Conservation (phyloP, 1,140 invertebrate genomes). For the Atta cephalotes region DNA sequence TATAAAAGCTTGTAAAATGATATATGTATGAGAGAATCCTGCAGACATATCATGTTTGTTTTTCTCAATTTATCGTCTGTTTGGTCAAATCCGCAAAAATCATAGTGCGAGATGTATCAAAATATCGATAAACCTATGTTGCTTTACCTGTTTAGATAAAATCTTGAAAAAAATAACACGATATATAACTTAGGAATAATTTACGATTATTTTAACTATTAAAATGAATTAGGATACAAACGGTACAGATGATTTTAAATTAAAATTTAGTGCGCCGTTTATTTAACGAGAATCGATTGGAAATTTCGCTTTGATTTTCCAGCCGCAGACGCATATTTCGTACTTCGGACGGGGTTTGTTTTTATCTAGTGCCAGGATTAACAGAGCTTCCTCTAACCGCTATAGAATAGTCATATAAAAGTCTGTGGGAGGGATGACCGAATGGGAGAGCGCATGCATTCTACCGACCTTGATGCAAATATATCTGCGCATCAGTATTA, state of each 20-base stretch:
- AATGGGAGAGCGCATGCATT: not conserved
- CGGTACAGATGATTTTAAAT: constrained; percentile 42
- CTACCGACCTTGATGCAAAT: constrained; percentile 3
- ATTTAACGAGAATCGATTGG: constrained; percentile 39
- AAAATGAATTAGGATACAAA: constrained; percentile 15
- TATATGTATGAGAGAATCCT: not conserved
- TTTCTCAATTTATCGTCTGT: constrained; percentile 7
- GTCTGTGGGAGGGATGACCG: not conserved
- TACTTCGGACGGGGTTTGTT: constrained; percentile 27
- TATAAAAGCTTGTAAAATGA: not conserved
- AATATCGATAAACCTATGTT: not conserved
- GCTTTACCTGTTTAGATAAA: constrained; percentile 12
- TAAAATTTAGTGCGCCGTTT: constrained; percentile 27
- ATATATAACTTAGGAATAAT: not conserved
- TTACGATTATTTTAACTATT: constrained; percentile 17
- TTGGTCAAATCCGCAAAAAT: constrained; percentile 13
- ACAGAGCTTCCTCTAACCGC: constrained; percentile 16
- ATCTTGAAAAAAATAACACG: not conserved
- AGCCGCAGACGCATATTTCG: constrained; percentile 42
- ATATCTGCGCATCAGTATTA: constrained; percentile 22
- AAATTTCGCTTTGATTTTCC: constrained; percentile 23
- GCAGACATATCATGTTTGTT: not conserved
- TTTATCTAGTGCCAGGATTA: constrained; percentile 51
- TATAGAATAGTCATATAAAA: constrained; percentile 31
- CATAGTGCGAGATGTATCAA: not conserved